A percentile compares a stretch with the other conserved stretches of the same genome.
phyloP scores from a whole-genome alignment of 2,113 vertebrate species.

The Choloepus hoffmanni region DNA sequence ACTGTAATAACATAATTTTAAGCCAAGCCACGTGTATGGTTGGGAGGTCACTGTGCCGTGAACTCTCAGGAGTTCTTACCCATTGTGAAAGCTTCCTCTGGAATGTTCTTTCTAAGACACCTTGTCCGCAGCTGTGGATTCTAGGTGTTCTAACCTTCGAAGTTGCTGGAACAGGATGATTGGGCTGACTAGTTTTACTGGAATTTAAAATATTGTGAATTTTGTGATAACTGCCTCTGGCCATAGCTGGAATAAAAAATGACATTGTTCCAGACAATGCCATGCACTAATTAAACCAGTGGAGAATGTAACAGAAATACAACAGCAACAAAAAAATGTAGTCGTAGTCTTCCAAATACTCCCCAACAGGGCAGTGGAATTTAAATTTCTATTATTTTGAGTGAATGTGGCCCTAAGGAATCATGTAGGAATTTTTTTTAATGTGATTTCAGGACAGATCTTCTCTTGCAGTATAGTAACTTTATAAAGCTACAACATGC shows the following conservation, averaged over 20 bases:
- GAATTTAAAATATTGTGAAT: constrained; percentile 67
- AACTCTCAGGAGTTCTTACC: neutral
- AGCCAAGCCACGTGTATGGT: neutral
- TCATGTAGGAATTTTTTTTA: constrained; percentile 46
- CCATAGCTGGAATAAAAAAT: constrained; percentile 36
- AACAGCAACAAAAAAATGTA: constrained; percentile 1
- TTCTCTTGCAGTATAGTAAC: constrained; percentile 9
- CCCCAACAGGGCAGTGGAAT: constrained; percentile 18
- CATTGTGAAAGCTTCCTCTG: neutral
- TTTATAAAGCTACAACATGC: constrained; percentile 17
- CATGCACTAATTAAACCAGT: constrained; percentile 67
- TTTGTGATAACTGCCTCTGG: constrained; percentile 56
- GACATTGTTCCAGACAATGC: constrained; percentile 10
- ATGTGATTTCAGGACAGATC: constrained; percentile 49
- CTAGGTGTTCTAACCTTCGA: neutral
- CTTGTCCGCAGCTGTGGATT: neutral
- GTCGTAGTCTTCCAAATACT: constrained; percentile 45
- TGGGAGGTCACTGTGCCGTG: neutral
- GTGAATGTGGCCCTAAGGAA: constrained; percentile 59
- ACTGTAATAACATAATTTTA: neutral
- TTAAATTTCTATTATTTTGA: constrained; percentile 73
- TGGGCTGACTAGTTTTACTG: constrained; percentile 8
- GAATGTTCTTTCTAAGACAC: neutral
- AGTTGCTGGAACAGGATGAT: neutral
- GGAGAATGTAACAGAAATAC: constrained; percentile 56